These are phyloP conservation scores for Acanthisitta chloris DNA, from an alignment of 2,113 vertebrate species.

Conservation along the genomic window DNA sequence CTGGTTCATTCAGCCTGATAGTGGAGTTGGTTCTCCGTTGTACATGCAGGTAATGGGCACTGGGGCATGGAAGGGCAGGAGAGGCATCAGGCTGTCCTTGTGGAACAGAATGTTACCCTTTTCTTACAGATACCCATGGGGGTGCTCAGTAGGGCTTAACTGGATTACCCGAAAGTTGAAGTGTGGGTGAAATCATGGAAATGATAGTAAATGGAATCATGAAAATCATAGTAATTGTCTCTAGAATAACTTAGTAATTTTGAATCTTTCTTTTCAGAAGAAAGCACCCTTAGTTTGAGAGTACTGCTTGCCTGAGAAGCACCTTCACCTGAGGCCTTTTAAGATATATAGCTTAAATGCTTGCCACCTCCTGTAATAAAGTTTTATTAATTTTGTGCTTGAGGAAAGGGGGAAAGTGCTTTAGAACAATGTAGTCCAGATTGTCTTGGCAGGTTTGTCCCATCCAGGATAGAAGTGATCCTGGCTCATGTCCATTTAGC, in stretches of 20 bases:
- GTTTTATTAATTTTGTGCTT: background rate
- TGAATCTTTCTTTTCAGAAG: background rate
- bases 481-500: background rate
- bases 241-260: background rate
- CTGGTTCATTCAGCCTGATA: background rate
- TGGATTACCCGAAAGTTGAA: background rate
- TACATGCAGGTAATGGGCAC: background rate
- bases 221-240: background rate
- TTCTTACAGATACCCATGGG: background rate
- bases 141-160: background rate
- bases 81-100: background rate
- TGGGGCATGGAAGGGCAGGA: background rate
- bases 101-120: background rate
- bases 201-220: background rate
- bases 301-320: background rate
- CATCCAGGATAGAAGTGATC: background rate
- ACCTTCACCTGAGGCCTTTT: background rate
- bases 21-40: background rate
- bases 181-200: background rate
- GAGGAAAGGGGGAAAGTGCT: background rate
- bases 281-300: background rate
- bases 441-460: background rate
- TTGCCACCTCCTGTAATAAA: background rate
- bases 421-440: background rate
- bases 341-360: background rate